A percentile compares a stretch with the other conserved stretches of the same genome.
phyloP scores from a whole-genome alignment of 2,113 vertebrate species.

The Nymphicus hollandicus region DNA sequence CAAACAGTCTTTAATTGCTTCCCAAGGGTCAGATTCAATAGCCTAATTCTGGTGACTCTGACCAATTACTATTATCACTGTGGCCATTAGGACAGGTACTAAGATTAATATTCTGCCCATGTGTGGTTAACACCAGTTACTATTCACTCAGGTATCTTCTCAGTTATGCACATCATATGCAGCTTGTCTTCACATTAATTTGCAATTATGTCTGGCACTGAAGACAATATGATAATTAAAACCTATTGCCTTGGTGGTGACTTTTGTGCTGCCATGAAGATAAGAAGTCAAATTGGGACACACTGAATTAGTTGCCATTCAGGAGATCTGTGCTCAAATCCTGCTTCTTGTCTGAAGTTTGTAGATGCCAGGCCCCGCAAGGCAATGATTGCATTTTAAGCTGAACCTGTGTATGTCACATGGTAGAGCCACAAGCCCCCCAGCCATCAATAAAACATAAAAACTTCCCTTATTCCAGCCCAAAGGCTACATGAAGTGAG shows the following conservation, averaged over 20 bases:
- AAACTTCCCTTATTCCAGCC: neutral
- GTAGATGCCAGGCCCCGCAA: neutral
- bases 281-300: neutral
- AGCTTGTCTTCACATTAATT: neutral
- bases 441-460: neutral
- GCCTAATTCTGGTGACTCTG: neutral
- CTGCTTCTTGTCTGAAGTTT: neutral
- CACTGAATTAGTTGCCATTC: neutral
- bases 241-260: neutral
- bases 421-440: neutral
- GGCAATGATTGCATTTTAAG: neutral
- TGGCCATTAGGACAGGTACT: neutral
- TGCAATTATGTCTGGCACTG: neutral
- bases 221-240: neutral
- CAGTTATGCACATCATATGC: neutral
- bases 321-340: neutral
- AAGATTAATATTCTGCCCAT: neutral
- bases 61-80: neutral
- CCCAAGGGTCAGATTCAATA: neutral
- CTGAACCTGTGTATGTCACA: neutral
- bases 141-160: neutral
- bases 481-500: neutral
- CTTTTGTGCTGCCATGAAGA: neutral
- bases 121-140: neutral
- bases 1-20: neutral